A percentile compares a stretch with the other conserved stretches of the same genome.
Evolutionary conservation across 2,888 invertebrate species (phyloP).

Genomic region (Clostera curtula): DNA sequence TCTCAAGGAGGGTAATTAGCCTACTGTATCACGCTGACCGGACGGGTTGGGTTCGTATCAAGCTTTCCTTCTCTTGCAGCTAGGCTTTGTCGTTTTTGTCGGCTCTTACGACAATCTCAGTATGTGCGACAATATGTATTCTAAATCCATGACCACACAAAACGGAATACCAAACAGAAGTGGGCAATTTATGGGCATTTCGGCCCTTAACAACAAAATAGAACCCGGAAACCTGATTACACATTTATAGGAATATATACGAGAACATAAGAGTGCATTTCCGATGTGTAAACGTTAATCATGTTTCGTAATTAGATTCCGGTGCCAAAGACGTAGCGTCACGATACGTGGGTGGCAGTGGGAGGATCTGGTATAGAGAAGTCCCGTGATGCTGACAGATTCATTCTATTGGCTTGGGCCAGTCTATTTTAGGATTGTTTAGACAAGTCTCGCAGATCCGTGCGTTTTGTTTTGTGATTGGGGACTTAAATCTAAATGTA

Average conservation of each 20-base stretch:
- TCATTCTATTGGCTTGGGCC: slow-evolving; percentile 13
- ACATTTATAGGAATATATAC: slow-evolving; percentile 8
- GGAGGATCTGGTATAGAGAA: slow-evolving; percentile 18
- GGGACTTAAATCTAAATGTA: neutral
- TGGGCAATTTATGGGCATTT: too few relatives aligned
- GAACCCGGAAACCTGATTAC: neutral
- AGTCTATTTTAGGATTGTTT: slow-evolving; percentile 16
- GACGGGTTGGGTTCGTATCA: too few relatives aligned
- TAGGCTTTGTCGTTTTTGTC: too few relatives aligned
- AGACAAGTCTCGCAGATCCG: slow-evolving; percentile 7
- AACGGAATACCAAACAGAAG: too few relatives aligned
- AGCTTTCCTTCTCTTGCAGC: too few relatives aligned
- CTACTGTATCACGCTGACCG: too few relatives aligned
- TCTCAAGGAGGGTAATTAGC: too few relatives aligned
- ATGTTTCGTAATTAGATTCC: slow-evolving; percentile 32
- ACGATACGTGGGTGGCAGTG: slow-evolving; percentile 25
- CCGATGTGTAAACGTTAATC: slow-evolving; percentile 19
- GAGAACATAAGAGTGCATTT: slow-evolving; percentile 7
- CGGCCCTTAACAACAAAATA: neutral
- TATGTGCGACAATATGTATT: too few relatives aligned
- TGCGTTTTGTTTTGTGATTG: neutral
- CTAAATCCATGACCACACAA: too few relatives aligned
- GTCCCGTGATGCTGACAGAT: slow-evolving; percentile 15
- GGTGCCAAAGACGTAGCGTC: slow-evolving; percentile 46
- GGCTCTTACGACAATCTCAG: too few relatives aligned